Conservation (phyloP, 1,140 invertebrate species). For the Campodea augens region DNA sequence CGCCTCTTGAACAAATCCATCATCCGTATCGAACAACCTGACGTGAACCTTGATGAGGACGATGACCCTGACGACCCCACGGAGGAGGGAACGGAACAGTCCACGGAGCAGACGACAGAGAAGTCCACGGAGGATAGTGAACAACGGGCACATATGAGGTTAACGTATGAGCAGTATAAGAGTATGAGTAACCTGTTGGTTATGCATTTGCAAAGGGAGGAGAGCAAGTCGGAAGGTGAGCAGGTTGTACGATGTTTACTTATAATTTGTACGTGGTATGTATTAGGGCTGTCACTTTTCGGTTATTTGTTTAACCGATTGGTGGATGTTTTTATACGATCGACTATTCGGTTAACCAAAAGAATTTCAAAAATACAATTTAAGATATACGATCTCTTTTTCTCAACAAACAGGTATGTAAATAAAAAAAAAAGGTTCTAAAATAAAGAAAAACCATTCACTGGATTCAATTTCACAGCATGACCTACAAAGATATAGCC, state of each 20-base stretch:
- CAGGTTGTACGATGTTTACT: background rate
- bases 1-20: constrained; percentile 95
- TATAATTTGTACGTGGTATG: background rate
- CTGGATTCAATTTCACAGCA: too few species aligned
- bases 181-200: constrained; percentile 79
- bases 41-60: constrained; percentile 80
- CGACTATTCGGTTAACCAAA: too few species aligned
- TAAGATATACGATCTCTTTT: too few species aligned
- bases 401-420: too few species aligned
- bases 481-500: too few species aligned
- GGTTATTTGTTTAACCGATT: too few species aligned
- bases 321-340: too few species aligned
- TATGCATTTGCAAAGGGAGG: constrained; percentile 67
- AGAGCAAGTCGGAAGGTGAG: constrained; percentile 40
- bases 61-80: constrained; percentile 27
- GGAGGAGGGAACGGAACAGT: constrained; percentile 10
- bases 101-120: constrained; percentile 16
- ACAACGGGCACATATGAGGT: constrained; percentile 42
- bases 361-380: too few species aligned
- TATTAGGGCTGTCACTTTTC: background rate
- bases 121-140: constrained; percentile 12
- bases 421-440: too few species aligned
- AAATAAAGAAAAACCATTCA: too few species aligned
- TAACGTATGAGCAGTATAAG: constrained; percentile 93
- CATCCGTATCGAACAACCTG: constrained; percentile 91